phyloP scores from a whole-genome alignment of 1,140 invertebrate genomes.

The Pseudoatta argentina region DNA sequence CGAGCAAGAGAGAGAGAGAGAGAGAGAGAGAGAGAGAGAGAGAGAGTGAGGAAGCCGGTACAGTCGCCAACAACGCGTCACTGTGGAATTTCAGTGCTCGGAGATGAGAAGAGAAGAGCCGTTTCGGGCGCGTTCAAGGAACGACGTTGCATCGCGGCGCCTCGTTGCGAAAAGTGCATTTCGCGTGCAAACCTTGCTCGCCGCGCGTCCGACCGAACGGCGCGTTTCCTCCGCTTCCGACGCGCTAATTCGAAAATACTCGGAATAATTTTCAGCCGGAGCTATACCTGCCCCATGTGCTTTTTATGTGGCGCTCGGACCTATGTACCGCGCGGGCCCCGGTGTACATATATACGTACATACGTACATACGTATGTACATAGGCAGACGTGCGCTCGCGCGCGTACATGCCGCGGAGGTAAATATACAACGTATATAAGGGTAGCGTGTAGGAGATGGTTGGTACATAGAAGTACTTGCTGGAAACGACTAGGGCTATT shows the following conservation, averaged over 20 bases:
- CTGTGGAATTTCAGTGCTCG: conserved; percentile 49
- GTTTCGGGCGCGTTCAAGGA: conserved; percentile 41
- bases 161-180: conserved; percentile 57
- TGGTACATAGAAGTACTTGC: conserved; percentile 85
- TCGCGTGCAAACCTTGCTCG: conserved; percentile 16
- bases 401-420: conserved; percentile 75
- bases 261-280: conserved; percentile 76
- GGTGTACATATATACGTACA: conserved; percentile 59
- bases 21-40: conserved; percentile 3
- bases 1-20: conserved; percentile 13
- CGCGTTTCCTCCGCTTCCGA: conserved; percentile 63
- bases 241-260: conserved; percentile 78
- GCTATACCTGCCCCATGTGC: conserved; percentile 71
- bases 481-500: conserved; percentile 84
- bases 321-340: conserved; percentile 70
- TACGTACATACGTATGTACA: conserved; percentile 46
- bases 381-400: conserved; percentile 34
- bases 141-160: conserved; percentile 18
- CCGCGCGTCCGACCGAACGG: conserved; percentile 29
- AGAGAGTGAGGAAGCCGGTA: conserved; percentile 13
- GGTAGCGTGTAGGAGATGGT: conserved; percentile 84
- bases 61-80: conserved; percentile 61
- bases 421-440: conserved; percentile 84
- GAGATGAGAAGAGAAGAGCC: not conserved
- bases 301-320: conserved; percentile 72